Conservation (phyloP, 1,140 invertebrate genomes). For the Cepaea nemoralis region DNA sequence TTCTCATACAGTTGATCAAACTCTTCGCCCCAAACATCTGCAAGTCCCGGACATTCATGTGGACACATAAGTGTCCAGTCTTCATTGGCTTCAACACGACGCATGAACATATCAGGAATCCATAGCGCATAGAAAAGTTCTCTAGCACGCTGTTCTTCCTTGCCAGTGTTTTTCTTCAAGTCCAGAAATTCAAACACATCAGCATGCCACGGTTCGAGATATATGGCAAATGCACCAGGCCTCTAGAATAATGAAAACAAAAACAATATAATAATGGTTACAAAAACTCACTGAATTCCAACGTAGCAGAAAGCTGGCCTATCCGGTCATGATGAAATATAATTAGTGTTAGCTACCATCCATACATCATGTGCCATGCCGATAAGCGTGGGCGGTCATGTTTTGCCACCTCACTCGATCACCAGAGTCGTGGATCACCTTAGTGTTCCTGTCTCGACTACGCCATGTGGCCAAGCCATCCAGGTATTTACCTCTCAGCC, state of each 20-base stretch:
- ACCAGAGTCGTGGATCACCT: no score
- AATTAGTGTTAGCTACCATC: no score
- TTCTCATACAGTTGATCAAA: slow-evolving; percentile 91
- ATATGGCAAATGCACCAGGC: slow-evolving; percentile 99
- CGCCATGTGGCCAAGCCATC: no score
- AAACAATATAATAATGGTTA: neutral
- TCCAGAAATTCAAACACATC: slow-evolving; percentile 97
- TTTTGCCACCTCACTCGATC: no score
- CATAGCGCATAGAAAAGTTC: slow-evolving; percentile 98
- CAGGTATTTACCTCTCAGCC: no score
- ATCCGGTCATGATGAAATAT: no score
- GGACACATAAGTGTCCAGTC: slow-evolving; percentile 98
- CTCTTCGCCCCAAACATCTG: slow-evolving; percentile 93
- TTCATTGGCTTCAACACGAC: slow-evolving; percentile 88
- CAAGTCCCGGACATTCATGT: slow-evolving; percentile 89
- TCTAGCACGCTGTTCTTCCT: slow-evolving; percentile 77
- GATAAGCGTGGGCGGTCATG: no score
- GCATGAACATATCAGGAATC: slow-evolving; percentile 99
- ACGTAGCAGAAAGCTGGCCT: no score
- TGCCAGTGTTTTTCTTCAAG: slow-evolving; percentile 87
- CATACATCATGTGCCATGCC: no score
- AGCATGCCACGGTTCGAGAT: slow-evolving; percentile 98
- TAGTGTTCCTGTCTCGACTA: no score
- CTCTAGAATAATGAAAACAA: slow-evolving; percentile 73
- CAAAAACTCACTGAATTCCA: no score